Evolutionary conservation across 2,888 invertebrate genomes (phyloP), one percentile per base, ranked within the genome.

Genomic region (Drosophila monieri): DNA sequence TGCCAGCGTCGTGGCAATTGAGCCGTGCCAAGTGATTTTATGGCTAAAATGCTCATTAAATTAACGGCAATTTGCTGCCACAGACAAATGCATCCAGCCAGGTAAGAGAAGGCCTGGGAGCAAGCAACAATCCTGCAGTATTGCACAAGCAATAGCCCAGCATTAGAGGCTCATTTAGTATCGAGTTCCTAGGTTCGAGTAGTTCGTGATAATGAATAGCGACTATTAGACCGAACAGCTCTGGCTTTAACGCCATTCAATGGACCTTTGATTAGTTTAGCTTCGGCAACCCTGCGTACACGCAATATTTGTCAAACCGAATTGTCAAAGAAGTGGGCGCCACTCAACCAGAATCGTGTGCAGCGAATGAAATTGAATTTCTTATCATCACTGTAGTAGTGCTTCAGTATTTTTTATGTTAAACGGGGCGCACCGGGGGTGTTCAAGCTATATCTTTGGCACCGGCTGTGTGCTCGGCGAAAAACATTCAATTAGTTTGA

Each of bases 401-500:
- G 44, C 10, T 35, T 2, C 12, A 12, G 25, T 27, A 56, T 48
- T 51, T 37, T 51, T 52, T n/a, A 41, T 52, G 66, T 48, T 51
- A 53, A 59, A 43, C 60, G 58, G 52, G 56, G 54, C 51, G 49
- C 9, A 27, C 27, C 9, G 25, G 27, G 27, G 27, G 2, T 65
- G 61, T 68, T 46, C 51, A 48, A 23, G 51, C 57, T 59, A 66
- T 78, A 65, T 68, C 73, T 44, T 56, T 74, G 83, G 65, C 79
- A 76, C 64, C 59, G 73, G 78, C 80, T 69, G 69, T 72, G 76
- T 58, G 76, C 74, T 69, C 67, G 61, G 62, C 74, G 64, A 86
- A 83, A 87, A 87, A 83, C 87, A 83, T 83, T 87, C 87, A 87
- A 83, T 83, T 83, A 83, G 87, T 87, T 83, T 85, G 83, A 83